Evolutionary conservation across 2,888 invertebrate genomes (phyloP), one percentile per base, ranked within the genome.

Genomic region (Holacanthella duospinosa): DNA sequence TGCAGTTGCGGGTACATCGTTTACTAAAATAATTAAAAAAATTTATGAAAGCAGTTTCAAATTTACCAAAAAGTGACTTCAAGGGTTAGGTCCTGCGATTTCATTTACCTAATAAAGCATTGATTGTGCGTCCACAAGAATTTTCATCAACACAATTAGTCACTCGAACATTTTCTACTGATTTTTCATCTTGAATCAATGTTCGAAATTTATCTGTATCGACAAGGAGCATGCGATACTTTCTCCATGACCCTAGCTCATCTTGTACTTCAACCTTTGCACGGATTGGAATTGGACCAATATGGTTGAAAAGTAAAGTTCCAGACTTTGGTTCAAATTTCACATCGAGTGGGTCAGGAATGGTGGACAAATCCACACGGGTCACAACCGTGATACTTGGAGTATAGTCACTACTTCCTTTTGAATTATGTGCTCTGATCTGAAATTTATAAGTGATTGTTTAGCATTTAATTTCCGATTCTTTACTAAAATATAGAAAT

Each of bases 401-500:
- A 0, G 93, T 93, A 75, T 86, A 89, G 69, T 89, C 88, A 66
- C 92, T 92, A 71, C 86, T 85, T 21, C 91, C 91, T 77, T 89
- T 89, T 0, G 89, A 87, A 75, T 93, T 93, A 68, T 89, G 82
- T 0, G 92, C 92, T 78, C 89, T 90, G 64, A 89, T 85, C 85
- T 86, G 76, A 6, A 77, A 75, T 62, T 59, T 29, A 61, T 63
- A 66, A 59, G 24, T 12, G 24, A 59, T 6, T 26, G 4, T 19
- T 53, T n/a, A 48, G 6, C 21, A n/a, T 21, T 26, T 29, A 54
- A 48, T 57, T 53, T 59, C 36, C 28, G 16, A 59, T 21, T 59
- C 43, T 43, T 16, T 9, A 24, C n/a, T 53, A 12, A 55, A 9
- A 36, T 36, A 36, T 9, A 36, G 36, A 36, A 36, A 36, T 36